Evolutionary conservation across 2,888 invertebrate species (phyloP), one percentile per base, ranked within the genome.

Genomic region (Pardosa pseudoannulata): DNA sequence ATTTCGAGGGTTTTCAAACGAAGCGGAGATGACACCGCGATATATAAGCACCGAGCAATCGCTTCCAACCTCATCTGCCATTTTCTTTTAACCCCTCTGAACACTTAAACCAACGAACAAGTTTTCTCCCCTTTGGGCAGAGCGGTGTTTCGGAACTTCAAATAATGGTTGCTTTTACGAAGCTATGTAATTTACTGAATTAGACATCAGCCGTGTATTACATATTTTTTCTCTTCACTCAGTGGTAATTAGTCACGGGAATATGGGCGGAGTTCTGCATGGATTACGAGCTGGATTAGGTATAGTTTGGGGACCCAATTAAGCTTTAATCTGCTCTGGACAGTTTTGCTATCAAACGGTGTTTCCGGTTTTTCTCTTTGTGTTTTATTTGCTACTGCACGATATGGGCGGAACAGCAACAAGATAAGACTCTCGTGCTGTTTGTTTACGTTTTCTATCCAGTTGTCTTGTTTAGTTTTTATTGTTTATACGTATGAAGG

Each of bases 121-220:
- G n/a, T 56, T 56, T 23, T 23, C 23, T 6, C 16, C 19, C 46
- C 23, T 23, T 56, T 6, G 41, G 56, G 19, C 56, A 23, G 3
- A 19, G 11, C 46, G 23, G 23, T 23, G 19, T 23, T 56, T 23
- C 3, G 23, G 23, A 56, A 56, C 5, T 5, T 6, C 56, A 5
- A 56, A 56, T 56, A 56, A 56, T 56, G 56, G 56, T 23, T 56
- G 56, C 23, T 23, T 56, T 23, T 56, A 23, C 56, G 23, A 5
- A 56, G 56, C 19, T 56, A 23, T 56, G 23, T 56, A 56, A 56
- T 56, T 56, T 56, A 56, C 56, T 19, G 56, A 56, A 56, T 56
- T 56, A 56, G 23, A 56, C 56, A 56, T 56, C 56, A 23, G 13
- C 23, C 5, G 23, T 13, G 41, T 46, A 13, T 46, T 46, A 16